A percentile compares a stretch with the other conserved stretches of the same genome.
phyloP scores from a whole-genome alignment of 2,888 invertebrate species.

The Mermis nigrescens region DNA sequence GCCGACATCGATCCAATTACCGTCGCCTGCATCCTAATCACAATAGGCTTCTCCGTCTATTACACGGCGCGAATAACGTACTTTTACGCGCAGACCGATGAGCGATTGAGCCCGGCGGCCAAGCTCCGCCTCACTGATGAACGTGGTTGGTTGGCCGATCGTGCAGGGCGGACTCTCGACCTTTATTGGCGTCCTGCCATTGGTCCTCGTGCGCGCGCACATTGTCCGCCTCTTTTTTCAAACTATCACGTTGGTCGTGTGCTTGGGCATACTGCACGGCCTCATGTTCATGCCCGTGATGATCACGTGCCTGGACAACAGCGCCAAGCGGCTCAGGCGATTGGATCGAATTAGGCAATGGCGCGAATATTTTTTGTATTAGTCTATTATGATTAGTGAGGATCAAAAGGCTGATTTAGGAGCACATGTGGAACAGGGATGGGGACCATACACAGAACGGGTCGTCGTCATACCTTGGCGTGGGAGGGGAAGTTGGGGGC shows the following conservation, averaged over 20 bases:
- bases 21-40: conserved; percentile 90
- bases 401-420: too few relatives aligned
- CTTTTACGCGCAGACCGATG: conserved; percentile 23
- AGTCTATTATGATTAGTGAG: too few relatives aligned
- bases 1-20: conserved; percentile 46
- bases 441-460: too few relatives aligned
- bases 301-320: conserved; percentile 15
- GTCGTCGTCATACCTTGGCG: too few relatives aligned
- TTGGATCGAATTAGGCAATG: too few relatives aligned
- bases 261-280: conserved; percentile 80
- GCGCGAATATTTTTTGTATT: too few relatives aligned
- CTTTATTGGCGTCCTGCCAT: conserved; percentile 63
- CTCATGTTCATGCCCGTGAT: conserved; percentile 58
- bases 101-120: background rate
- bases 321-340: too few relatives aligned
- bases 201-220: conserved; percentile 72
- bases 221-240: conserved; percentile 89
- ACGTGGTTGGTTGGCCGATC: conserved; percentile 69
- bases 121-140: conserved; percentile 63
- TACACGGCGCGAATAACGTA: conserved; percentile 50
- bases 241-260: conserved; percentile 76
- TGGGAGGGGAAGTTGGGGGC: too few relatives aligned
- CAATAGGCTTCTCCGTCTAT: conserved; percentile 85
- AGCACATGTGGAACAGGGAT: too few relatives aligned
- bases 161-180: conserved; percentile 74